Percentiles rank a stretch among this genome's conserved stretches.
phyloP scores from a whole-genome alignment of 2,113 vertebrate species.

The Semnornis frantzii region DNA sequence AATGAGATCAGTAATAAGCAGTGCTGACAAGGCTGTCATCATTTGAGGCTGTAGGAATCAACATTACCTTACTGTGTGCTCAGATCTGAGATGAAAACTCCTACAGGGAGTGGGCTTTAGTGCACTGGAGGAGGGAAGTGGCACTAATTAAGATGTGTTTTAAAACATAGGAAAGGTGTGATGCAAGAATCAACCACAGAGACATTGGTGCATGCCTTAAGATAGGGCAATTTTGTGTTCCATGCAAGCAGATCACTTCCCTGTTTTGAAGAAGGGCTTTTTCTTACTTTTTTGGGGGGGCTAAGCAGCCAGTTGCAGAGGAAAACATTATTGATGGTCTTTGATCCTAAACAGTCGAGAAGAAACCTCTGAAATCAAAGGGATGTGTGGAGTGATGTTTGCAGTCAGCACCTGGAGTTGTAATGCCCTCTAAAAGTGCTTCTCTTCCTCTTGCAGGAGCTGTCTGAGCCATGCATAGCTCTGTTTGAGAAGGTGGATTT shows the following conservation, averaged over 20 bases:
- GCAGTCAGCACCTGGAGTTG: not conserved
- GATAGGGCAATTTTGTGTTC: not conserved
- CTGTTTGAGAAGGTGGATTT: constrained; percentile 87
- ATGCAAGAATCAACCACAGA: not conserved
- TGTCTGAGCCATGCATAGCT: constrained; percentile 87
- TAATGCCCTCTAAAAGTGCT: not conserved
- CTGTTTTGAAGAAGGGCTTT: not conserved
- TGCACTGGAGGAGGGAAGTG: not conserved
- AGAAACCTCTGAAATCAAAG: not conserved
- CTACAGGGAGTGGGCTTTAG: not conserved
- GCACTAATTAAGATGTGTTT: not conserved
- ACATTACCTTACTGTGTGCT: not conserved
- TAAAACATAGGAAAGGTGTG: not conserved
- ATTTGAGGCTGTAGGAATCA: not conserved
- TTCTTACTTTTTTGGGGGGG: not conserved
- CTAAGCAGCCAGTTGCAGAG: not conserved
- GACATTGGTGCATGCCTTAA: not conserved
- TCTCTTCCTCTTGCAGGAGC: constrained; percentile 79
- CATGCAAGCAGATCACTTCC: not conserved
- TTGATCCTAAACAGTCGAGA: not conserved
- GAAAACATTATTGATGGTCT: not conserved
- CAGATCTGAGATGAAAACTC: not conserved
- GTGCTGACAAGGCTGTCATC: not conserved
- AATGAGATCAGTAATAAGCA: not conserved
- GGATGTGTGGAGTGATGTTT: not conserved